Conservation (phyloP, 2,888 invertebrate species). For the Lepidocyrtinus sp. region DNA sequence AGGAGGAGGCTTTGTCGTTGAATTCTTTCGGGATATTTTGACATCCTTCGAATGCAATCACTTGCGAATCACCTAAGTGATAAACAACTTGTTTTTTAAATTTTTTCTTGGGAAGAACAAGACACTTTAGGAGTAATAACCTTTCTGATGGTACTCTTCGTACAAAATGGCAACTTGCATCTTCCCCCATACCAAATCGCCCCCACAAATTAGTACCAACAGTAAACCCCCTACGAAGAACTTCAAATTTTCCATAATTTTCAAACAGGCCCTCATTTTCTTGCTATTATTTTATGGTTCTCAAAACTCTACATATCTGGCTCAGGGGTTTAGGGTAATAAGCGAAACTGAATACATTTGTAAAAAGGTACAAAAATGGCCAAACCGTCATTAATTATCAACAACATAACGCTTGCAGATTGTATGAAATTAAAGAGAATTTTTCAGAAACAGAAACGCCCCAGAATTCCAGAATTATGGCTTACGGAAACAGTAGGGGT, state of each 20-base stretch:
- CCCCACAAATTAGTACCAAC: not conserved
- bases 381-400: too few species aligned
- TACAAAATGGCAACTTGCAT: conserved; percentile 35
- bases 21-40: conserved; percentile 48
- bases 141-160: conserved; percentile 44
- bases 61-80: conserved; percentile 27
- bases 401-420: too few species aligned
- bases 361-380: too few species aligned
- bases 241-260: not conserved
- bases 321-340: too few species aligned
- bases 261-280: too few species aligned
- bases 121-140: not conserved
- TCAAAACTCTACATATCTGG: too few species aligned
- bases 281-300: too few species aligned
- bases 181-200: conserved; percentile 2
- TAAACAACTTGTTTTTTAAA: not conserved
- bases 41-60: conserved; percentile 38
- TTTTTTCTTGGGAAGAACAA: not conserved
- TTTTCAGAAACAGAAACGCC: too few species aligned
- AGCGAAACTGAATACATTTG: too few species aligned
- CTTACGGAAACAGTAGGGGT: too few species aligned
- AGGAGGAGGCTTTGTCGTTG: conserved; percentile 49
- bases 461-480: conserved; percentile 24
- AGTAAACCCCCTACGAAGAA: not conserved
- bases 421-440: too few species aligned